Conservation (phyloP, 2,113 vertebrate genomes). For the Odocoileus virginianus region DNA sequence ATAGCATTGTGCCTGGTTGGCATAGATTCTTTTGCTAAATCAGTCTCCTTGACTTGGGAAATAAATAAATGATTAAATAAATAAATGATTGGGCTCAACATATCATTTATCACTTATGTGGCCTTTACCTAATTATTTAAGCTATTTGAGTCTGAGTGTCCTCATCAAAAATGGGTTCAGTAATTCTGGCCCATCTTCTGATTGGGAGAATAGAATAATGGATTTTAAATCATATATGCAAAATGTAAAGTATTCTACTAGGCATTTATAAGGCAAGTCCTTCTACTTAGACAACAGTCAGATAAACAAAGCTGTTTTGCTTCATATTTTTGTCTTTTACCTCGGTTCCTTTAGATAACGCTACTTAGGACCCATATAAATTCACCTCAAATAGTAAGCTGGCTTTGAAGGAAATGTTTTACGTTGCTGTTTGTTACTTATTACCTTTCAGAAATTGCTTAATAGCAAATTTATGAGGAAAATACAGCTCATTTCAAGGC, state of each 20-base stretch:
- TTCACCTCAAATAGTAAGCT: neutral
- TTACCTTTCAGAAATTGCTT: slow-evolving; percentile 2
- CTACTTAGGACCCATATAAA: neutral
- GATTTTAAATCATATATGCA: neutral
- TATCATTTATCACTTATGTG: neutral
- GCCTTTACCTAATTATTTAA: slow-evolving; percentile 24
- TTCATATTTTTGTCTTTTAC: neutral
- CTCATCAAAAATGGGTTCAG: neutral
- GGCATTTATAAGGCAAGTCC: neutral
- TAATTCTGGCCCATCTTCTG: neutral
- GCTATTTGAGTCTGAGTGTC: neutral
- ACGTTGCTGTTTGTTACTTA: neutral
- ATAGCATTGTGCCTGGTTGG: neutral
- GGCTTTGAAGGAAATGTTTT: slow-evolving; percentile 13
- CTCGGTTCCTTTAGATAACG: neutral
- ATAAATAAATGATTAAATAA: neutral
- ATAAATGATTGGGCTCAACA: neutral
- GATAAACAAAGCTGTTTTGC: neutral
- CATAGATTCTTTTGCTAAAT: neutral
- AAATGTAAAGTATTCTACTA: neutral
- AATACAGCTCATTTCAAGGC: neutral
- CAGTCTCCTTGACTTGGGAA: neutral
- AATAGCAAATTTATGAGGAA: neutral
- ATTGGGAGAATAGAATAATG: slow-evolving; percentile 9
- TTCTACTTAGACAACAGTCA: neutral